Base-by-base conservation (phyloP, 1,140 invertebrate genomes). In the Pseudomyrmex gracilis region DNA sequence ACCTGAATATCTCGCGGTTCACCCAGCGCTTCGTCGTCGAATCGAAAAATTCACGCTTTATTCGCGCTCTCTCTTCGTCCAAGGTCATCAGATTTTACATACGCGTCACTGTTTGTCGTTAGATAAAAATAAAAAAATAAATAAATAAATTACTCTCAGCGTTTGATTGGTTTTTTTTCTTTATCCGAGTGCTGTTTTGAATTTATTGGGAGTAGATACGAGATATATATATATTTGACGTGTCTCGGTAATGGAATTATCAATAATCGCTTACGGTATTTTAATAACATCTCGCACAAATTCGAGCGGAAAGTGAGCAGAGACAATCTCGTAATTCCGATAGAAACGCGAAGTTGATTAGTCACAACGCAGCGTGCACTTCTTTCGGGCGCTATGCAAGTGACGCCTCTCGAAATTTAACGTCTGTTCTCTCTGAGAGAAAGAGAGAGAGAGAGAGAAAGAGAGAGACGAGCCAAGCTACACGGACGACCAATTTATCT, bases 401-500 rank as follows among this genome's bases (percentile, higher is more conserved):
- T 20, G 12, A 49, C 66, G 66, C n/a, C 17, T 70, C 51, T 68
- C 64, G 64, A n/a, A n/a, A 13, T 9, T 1, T n/a, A 20, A 66
- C 73, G 63, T 67, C 47, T 55, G 17, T 51, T 53, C n/a, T 24
- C 7, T 0, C n/a, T n/a, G 43, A 58, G 43, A 57, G 78, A 55
- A 66, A n/a, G 5, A 34, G 73, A 74, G 43, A 58, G 43, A 57
- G 78, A 55, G 70, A n/a, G 5, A 34, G 73, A 74, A 20, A 64
- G 57, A 74, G 58, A 64, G 43, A 58, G 43, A 57, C 66, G 78
- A 55, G 76, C 55, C 76, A 63, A 74, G 66, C 82, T 67, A 47
- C 73, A 71, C 55, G 86, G 73, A 73, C 74, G 86, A 66, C 55
- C 67, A 84, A 84, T 87, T 88, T 88, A 88, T 88, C 77, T 83